Conservation (phyloP, 2,113 vertebrate species). For the Clarias gariepinus region DNA sequence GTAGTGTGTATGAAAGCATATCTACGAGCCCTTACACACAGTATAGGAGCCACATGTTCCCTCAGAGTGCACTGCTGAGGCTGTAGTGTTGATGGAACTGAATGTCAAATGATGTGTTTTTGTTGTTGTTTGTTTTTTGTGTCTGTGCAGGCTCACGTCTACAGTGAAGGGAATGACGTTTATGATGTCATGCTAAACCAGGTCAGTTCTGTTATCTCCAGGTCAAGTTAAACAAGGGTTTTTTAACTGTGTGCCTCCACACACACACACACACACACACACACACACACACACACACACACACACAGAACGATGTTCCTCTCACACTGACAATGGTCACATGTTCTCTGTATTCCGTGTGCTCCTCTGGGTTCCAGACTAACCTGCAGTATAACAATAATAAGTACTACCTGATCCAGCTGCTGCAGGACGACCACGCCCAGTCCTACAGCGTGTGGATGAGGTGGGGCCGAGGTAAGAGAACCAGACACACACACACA, state of each 20-base stretch:
- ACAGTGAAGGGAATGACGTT: slow-evolving; percentile 78
- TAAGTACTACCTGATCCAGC: slow-evolving; percentile 89
- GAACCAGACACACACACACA: neutral
- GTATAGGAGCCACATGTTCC: neutral
- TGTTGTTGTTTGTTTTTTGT: neutral
- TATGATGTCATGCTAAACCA: slow-evolving; percentile 90
- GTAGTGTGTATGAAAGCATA: neutral
- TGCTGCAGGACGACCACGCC: slow-evolving; percentile 79
- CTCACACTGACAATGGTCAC: neutral
- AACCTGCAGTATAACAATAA: slow-evolving; percentile 92
- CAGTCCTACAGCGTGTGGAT: slow-evolving; percentile 84
- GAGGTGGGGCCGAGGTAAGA: slow-evolving; percentile 86
- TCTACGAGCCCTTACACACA: neutral
- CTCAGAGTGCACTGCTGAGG: neutral
- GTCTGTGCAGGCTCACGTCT: slow-evolving; percentile 79
- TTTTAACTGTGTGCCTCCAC: neutral
- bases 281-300: neutral
- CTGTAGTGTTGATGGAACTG: neutral
- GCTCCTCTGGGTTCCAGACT: slow-evolving; percentile 69
- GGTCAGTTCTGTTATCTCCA: slow-evolving; percentile 64
- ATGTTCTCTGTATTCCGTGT: neutral
- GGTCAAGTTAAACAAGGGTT: no score
- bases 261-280: no score
- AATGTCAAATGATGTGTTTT: neutral
- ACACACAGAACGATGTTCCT: neutral